Evolutionary conservation across 1,140 invertebrate genomes (phyloP).

Genomic region (Meloidogyne exigua): DNA sequence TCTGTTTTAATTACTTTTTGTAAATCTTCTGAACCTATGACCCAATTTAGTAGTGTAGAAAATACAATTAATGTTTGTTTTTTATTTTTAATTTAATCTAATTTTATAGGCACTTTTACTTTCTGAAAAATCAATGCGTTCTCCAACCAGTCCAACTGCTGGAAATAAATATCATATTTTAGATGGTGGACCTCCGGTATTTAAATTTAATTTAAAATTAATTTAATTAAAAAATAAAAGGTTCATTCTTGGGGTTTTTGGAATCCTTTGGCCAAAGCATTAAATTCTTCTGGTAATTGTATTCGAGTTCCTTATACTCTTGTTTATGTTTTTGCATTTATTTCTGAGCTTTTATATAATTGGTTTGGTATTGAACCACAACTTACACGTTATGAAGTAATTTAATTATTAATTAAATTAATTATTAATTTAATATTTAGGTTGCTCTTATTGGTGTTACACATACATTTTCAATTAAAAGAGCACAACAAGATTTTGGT

Average conservation of each 20-base stretch:
- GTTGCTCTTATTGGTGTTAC: conserved; percentile 39
- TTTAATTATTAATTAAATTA: conserved; percentile 11
- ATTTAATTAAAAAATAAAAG: neutral
- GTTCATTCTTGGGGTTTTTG: conserved; percentile 36
- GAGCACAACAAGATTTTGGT: conserved; percentile 38
- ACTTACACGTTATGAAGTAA: conserved; percentile 48
- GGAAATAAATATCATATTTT: conserved; percentile 46
- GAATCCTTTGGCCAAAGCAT: conserved; percentile 37
- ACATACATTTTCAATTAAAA: conserved; percentile 49
- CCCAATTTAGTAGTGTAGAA: conserved; percentile 51
- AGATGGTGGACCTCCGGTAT: conserved; percentile 42
- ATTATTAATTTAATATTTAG: neutral
- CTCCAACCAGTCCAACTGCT: conserved; percentile 26
- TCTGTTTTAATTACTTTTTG: conserved; percentile 32
- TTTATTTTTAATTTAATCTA: neutral
- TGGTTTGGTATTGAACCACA: conserved; percentile 40
- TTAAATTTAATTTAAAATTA: too few relatives aligned
- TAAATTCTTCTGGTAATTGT: conserved; percentile 24
- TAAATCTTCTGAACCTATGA: conserved; percentile 35
- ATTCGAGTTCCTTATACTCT: conserved; percentile 22
- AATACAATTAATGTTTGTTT: conserved; percentile 31
- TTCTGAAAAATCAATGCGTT: conserved; percentile 47
- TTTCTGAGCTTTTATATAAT: conserved; percentile 41
- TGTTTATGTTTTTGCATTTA: conserved; percentile 39
- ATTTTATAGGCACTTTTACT: conserved; percentile 39